Conservation (phyloP, 2,888 invertebrate genomes). For the Seladonia tumulorum region DNA sequence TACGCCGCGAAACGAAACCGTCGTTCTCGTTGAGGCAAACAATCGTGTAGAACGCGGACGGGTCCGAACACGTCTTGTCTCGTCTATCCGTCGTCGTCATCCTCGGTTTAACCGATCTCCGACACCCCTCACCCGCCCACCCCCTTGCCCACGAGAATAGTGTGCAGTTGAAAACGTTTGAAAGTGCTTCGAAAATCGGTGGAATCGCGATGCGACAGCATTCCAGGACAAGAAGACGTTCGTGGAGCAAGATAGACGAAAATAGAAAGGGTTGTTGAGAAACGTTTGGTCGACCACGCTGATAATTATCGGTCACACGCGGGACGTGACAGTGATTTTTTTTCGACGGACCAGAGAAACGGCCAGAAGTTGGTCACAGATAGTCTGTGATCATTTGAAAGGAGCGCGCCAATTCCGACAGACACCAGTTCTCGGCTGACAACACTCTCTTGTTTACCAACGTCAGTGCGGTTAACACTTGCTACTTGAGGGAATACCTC, state of each 20-base stretch:
- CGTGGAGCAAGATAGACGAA: constrained; percentile 39
- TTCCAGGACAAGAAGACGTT: constrained; percentile 49
- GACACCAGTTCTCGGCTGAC: constrained; percentile 20
- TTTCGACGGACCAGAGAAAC: background rate
- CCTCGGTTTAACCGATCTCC: background rate
- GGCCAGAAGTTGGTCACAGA: constrained; percentile 21
- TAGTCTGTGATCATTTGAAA: constrained; percentile 34
- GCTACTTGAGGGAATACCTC: constrained; percentile 11
- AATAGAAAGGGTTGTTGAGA: constrained; percentile 23
- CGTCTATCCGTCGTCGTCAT: background rate
- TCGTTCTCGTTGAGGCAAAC: background rate
- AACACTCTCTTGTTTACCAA: constrained; percentile 54
- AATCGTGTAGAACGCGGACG: background rate
- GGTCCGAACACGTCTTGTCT: constrained; percentile 1
- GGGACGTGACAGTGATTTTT: background rate
- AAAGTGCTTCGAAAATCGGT: constrained; percentile 29
- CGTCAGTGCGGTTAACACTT: constrained; percentile 38
- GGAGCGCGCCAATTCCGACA: constrained; percentile 55
- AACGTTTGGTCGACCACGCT: background rate
- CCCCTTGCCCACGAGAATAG: background rate
- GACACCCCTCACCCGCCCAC: background rate
- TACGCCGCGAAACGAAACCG: constrained; percentile 22
- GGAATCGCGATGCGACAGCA: constrained; percentile 60
- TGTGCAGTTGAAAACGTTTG: constrained; percentile 12
- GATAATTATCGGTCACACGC: background rate